These are phyloP conservation scores for rat (Rattus norvegicus) DNA, from an alignment of 2,113 vertebrate species.

Conservation along the genomic window DNA sequence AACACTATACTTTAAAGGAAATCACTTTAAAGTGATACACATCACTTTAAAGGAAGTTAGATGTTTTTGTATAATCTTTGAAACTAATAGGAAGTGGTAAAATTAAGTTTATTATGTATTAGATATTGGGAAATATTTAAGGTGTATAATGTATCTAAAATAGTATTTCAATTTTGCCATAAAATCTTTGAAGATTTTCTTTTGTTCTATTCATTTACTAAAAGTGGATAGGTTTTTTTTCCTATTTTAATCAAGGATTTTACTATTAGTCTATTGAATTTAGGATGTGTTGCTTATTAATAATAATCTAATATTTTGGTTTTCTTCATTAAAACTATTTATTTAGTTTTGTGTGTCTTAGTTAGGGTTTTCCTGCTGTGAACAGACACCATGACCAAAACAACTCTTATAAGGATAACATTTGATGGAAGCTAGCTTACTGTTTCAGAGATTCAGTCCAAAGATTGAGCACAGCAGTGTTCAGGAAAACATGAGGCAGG, in stretches of 20 bases:
- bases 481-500: too few relatives aligned
- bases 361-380: too few relatives aligned
- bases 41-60: neutral
- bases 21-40: neutral
- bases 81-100: neutral
- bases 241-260: neutral
- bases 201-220: neutral
- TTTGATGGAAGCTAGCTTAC: too few relatives aligned
- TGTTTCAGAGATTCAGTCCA: too few relatives aligned
- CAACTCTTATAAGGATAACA: too few relatives aligned
- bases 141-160: neutral
- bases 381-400: too few relatives aligned
- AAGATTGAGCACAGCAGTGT: too few relatives aligned
- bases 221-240: neutral
- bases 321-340: neutral
- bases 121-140: neutral
- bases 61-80: neutral
- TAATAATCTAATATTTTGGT: neutral
- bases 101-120: neutral
- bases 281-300: neutral
- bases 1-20: neutral
- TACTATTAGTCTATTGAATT: neutral
- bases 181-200: neutral
- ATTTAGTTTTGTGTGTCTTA: neutral
- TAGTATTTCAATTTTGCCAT: neutral